A percentile compares a stretch with the other conserved stretches of the same genome.
Evolutionary conservation across 23 tunicate genomes (phyloP).

Genomic region (Clavelina lepadiformis): DNA sequence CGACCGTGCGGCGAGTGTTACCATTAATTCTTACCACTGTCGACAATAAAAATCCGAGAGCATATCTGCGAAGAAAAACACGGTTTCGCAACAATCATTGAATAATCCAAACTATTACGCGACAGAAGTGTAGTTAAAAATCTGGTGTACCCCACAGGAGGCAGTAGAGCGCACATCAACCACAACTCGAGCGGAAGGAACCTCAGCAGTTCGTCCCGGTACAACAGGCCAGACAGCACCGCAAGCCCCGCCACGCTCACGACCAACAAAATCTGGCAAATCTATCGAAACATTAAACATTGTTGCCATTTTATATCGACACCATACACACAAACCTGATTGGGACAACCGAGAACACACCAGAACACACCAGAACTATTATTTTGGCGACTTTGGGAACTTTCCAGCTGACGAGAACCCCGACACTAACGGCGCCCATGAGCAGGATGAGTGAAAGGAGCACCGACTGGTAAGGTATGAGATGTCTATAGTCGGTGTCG

Average conservation of each 20-base stretch:
- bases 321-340: too few species aligned
- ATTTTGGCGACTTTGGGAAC: conserved; percentile 3
- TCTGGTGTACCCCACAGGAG: conserved; percentile 37
- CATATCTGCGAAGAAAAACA: conserved; percentile 14
- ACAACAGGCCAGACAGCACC: conserved; percentile 15
- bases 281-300: too few species aligned
- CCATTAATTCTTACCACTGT: conserved; percentile 1
- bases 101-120: too few species aligned
- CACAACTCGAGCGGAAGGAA: conserved; percentile 24
- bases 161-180: conserved; percentile 28
- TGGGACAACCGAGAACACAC: too few species aligned
- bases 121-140: too few species aligned
- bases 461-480: conserved; percentile 32
- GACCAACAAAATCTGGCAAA: conserved; percentile 15
- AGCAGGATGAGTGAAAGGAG: conserved; percentile 26
- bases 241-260: conserved; percentile 14
- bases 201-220: conserved; percentile 23
- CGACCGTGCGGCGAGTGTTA: conserved; percentile 44
- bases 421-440: conserved; percentile 30
- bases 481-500: conserved; percentile 20
- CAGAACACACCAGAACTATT: too few species aligned
- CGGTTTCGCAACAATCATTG: too few species aligned
- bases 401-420: conserved; percentile 19
- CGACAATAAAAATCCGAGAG: conserved; percentile 25
- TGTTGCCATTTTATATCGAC: too few species aligned